Percentiles rank a stretch among this genome's conserved stretches.
These are phyloP conservation scores for Villa cingulata DNA, from an alignment of 2,888 invertebrate species.

Conservation along the genomic window DNA sequence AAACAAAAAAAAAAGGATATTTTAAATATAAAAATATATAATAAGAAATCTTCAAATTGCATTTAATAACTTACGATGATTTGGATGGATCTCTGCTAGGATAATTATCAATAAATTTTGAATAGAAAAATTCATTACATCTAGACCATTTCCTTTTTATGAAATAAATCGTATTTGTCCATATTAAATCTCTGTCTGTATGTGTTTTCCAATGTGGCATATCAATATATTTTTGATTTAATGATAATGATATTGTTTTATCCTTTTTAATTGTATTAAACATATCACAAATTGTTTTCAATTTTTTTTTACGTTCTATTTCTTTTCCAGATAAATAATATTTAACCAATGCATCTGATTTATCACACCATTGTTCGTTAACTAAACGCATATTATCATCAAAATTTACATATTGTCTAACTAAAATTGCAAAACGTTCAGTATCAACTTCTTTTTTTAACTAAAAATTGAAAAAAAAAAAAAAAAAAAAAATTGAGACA, in stretches of 20 bases:
- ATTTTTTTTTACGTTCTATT: slow-evolving; percentile 27
- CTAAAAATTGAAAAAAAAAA: slow-evolving; percentile 14
- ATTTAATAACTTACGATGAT: too few species aligned
- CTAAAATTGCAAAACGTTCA: slow-evolving; percentile 29
- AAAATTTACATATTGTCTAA: slow-evolving; percentile 42
- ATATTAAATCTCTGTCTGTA: slow-evolving; percentile 30
- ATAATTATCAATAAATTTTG: too few species aligned
- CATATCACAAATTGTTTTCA: slow-evolving; percentile 28
- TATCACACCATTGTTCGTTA: slow-evolving; percentile 41
- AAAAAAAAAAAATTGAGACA: not conserved
- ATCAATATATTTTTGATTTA: slow-evolving; percentile 27
- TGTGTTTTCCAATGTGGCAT: slow-evolving; percentile 31
- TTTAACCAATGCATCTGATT: slow-evolving; percentile 32
- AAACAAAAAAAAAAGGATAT: too few species aligned
- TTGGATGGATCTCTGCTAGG: too few species aligned
- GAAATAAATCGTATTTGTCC: slow-evolving; percentile 35
- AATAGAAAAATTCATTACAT: too few species aligned
- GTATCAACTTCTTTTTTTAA: slow-evolving; percentile 29
- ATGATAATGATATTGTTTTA: slow-evolving; percentile 26
- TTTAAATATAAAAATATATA: too few species aligned
- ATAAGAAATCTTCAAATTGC: too few species aligned
- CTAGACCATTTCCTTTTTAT: too few species aligned
- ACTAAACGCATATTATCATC: slow-evolving; percentile 46
- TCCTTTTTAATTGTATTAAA: slow-evolving; percentile 31
- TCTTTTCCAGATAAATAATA: slow-evolving; percentile 31